These are phyloP conservation scores for Lasioglossum figueresi DNA, from an alignment of 2,888 invertebrate species.

Conservation along the genomic window DNA sequence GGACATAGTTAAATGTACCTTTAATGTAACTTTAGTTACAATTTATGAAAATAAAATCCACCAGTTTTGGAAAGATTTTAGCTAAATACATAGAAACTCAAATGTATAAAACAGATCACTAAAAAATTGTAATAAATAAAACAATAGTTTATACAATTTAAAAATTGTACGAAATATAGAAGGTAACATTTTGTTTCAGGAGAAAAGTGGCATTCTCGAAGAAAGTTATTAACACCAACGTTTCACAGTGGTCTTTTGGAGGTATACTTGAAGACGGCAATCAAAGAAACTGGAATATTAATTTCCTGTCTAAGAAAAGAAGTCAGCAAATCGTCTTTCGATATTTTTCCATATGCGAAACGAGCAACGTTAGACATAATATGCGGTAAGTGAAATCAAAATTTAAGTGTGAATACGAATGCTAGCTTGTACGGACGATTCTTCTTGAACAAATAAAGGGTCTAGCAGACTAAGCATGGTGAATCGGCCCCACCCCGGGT, in stretches of 20 bases:
- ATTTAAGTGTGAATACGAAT: too few species aligned
- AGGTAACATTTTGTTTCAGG: constrained; percentile 66
- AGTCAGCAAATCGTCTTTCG: constrained; percentile 74
- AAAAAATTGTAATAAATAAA: neutral
- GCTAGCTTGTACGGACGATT: too few species aligned
- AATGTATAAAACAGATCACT: too few species aligned
- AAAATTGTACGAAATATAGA: neutral
- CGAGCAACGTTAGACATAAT: constrained; percentile 81
- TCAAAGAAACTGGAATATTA: constrained; percentile 74
- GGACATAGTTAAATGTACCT: too few species aligned
- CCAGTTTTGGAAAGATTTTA: too few species aligned
- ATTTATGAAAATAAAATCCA: too few species aligned
- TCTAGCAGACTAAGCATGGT: too few species aligned
- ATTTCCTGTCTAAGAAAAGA: constrained; percentile 76
- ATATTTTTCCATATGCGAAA: constrained; percentile 80
- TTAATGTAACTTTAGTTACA: too few species aligned
- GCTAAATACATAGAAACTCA: too few species aligned
- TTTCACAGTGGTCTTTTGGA: constrained; percentile 80
- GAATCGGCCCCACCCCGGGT: too few species aligned
- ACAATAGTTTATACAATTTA: neutral
- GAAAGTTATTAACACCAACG: constrained; percentile 81
- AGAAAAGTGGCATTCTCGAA: constrained; percentile 77
- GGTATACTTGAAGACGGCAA: constrained; percentile 73
- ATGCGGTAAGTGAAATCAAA: constrained; percentile 74
- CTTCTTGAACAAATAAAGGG: too few species aligned